A percentile compares a stretch with the other conserved stretches of the same genome.
Evolutionary conservation across 2,888 invertebrate genomes (phyloP).

Genomic region (Brachynemurus nebulosus): DNA sequence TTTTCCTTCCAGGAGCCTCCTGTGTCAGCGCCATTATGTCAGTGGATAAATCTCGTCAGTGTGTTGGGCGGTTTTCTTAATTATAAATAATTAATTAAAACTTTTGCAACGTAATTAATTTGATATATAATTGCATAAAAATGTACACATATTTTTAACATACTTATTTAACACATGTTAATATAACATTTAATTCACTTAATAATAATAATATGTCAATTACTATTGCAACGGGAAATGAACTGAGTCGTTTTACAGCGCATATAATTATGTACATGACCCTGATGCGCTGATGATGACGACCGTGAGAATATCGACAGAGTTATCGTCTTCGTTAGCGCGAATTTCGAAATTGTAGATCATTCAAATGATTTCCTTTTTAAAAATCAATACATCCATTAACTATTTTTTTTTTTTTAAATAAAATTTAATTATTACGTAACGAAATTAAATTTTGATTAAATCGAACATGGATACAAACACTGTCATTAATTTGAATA

Average conservation of each 20-base stretch:
- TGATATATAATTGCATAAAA: background rate
- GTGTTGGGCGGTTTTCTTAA: slow-evolving; percentile 4
- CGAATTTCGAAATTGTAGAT: too few species aligned
- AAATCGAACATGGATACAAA: too few species aligned
- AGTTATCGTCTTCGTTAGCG: too few species aligned
- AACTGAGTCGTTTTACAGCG: slow-evolving; percentile 3
- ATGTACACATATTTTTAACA: slow-evolving; percentile 1
- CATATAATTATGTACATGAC: background rate
- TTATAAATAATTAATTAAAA: background rate
- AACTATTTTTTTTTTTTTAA: too few species aligned
- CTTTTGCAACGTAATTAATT: background rate
- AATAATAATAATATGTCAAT: slow-evolving; percentile 6
- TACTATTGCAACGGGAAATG: slow-evolving; percentile 5
- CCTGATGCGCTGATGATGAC: too few species aligned
- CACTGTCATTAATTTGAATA: too few species aligned
- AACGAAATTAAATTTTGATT: too few species aligned
- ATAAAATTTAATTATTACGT: too few species aligned
- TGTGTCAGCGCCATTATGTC: slow-evolving; percentile 6
- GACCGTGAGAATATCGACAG: too few species aligned
- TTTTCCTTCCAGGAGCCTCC: slow-evolving; percentile 3
- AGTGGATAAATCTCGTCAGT: background rate
- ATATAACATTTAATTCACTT: slow-evolving; percentile 1
- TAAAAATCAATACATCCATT: too few species aligned
- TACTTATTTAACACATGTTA: slow-evolving; percentile 4
- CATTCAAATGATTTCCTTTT: too few species aligned